Conservation (phyloP, 2,113 vertebrate species). For the Centropus unirufus region DNA sequence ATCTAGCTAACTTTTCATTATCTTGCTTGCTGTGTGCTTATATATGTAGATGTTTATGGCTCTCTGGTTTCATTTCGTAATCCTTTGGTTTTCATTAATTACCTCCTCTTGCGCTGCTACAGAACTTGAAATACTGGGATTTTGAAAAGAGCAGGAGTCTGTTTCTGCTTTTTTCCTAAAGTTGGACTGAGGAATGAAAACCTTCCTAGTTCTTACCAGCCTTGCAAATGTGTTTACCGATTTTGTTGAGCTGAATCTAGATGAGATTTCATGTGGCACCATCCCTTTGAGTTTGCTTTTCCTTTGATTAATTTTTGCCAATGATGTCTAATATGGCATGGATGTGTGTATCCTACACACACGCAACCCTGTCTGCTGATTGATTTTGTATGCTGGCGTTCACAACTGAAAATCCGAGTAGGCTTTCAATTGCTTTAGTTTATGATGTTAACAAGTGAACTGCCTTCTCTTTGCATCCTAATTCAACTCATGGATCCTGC, state of each 20-base stretch:
- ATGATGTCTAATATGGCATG: neutral
- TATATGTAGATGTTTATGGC: neutral
- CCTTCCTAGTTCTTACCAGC: neutral
- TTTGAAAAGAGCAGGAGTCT: neutral
- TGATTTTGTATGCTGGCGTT: neutral
- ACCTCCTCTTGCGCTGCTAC: neutral
- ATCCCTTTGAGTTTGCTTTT: neutral
- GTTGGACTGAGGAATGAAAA: neutral
- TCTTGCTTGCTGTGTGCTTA: slow-evolving; percentile 21
- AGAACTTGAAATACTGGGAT: neutral
- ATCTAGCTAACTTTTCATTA: slow-evolving; percentile 39
- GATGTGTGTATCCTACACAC: neutral
- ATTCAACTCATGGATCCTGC: neutral
- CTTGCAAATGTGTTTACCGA: neutral
- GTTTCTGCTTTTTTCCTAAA: slow-evolving; percentile 13
- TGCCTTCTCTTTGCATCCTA: neutral
- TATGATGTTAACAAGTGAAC: neutral
- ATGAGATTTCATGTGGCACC: neutral
- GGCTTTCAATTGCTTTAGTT: neutral
- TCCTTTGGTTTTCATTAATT: neutral
- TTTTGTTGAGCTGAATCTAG: neutral
- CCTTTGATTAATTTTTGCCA: neutral
- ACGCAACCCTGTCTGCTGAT: neutral
- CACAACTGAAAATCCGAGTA: neutral
- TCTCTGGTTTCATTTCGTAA: neutral